A percentile compares a stretch with the other conserved stretches of the same genome.
phyloP scores from a whole-genome alignment of 2,797 vertebrate genomes.

The Sciaenops ocellatus region DNA sequence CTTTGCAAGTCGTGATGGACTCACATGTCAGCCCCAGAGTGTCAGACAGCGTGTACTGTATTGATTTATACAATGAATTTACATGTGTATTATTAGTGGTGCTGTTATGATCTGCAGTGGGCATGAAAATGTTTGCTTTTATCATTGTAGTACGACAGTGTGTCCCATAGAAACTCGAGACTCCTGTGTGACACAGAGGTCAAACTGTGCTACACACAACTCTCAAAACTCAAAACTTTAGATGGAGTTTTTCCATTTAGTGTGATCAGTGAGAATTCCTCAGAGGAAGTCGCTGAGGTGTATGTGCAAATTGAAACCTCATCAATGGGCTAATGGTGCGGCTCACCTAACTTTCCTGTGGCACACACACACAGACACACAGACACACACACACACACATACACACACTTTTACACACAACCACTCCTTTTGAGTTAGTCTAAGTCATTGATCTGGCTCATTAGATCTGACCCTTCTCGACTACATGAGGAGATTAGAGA shows the following conservation, averaged over 20 bases:
- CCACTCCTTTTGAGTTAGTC: constrained; percentile 56
- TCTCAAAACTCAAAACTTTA: constrained; percentile 54
- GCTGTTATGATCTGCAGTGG: background rate
- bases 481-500: constrained; percentile 52
- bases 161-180: background rate
- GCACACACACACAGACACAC: constrained; percentile 11
- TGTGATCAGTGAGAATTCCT: constrained; percentile 37
- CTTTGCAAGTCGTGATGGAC: background rate
- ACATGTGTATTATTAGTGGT: background rate
- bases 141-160: background rate
- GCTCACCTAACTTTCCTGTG: constrained; percentile 46
- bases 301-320: constrained; percentile 61
- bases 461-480: constrained; percentile 63
- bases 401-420: constrained; percentile 28
- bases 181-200: background rate
- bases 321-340: constrained; percentile 62
- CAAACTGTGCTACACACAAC: constrained; percentile 21
- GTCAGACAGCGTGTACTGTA: background rate
- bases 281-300: background rate
- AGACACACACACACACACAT: constrained; percentile 6
- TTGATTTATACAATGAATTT: background rate
- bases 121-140: background rate
- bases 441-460: constrained; percentile 73
- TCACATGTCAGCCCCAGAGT: background rate
- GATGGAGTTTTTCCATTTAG: constrained; percentile 49